Percentiles rank a stretch among this genome's conserved stretches.
phyloP scores from a whole-genome alignment of 2,797 vertebrate genomes.

The Clamator glandarius region DNA sequence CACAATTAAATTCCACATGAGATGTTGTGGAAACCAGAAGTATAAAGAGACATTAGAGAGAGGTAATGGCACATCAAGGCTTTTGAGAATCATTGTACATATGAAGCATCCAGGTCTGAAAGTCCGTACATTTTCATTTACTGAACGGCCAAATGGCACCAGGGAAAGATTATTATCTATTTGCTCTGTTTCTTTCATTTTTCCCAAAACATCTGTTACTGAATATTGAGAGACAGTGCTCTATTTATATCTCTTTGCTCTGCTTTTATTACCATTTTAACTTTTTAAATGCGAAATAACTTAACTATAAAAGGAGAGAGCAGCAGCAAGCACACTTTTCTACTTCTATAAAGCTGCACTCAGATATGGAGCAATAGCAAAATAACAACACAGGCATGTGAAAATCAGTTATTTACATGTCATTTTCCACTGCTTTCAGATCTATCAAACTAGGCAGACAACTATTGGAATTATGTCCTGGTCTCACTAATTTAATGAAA shows the following conservation, averaged over 20 bases:
- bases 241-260: conserved; percentile 6
- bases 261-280: not conserved
- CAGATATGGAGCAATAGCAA: not conserved
- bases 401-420: not conserved
- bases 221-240: not conserved
- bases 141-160: not conserved
- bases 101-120: conserved; percentile 3
- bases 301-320: not conserved
- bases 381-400: not conserved
- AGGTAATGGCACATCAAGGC: not conserved
- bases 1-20: not conserved
- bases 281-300: not conserved
- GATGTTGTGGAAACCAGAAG: not conserved
- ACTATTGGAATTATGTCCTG: not conserved
- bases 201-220: not conserved
- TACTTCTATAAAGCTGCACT: not conserved
- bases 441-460: not conserved
- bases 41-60: conserved; percentile 13
- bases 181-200: not conserved
- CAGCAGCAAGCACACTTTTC: not conserved
- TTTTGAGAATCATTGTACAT: not conserved
- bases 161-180: not conserved
- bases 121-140: not conserved
- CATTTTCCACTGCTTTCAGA: not conserved
- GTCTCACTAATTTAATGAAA: not conserved